Evolutionary conservation across 2,797 vertebrate species (phyloP).

Genomic region (Melanotaenia boesemani): DNA sequence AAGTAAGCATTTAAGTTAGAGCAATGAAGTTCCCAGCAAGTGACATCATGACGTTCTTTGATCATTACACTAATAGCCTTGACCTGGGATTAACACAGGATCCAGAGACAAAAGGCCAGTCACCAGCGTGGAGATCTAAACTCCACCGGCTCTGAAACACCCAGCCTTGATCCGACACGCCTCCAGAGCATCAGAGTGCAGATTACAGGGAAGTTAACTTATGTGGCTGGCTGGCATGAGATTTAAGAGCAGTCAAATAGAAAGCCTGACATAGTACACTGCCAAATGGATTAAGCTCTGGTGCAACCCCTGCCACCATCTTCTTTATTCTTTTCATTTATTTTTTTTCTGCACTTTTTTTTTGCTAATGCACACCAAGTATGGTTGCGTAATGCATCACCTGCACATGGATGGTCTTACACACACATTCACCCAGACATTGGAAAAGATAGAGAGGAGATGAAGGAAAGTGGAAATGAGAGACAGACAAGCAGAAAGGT

Average conservation of each 20-base stretch:
- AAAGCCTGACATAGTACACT: constrained; percentile 66
- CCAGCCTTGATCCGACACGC: constrained; percentile 61
- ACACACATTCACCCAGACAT: constrained; percentile 24
- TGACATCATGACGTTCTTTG: constrained; percentile 47
- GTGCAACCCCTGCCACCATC: constrained; percentile 9
- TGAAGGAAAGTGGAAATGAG: neutral
- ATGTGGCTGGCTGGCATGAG: constrained; percentile 69
- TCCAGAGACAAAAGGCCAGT: constrained; percentile 48
- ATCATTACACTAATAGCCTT: constrained; percentile 63
- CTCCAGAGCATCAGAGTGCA: constrained; percentile 60
- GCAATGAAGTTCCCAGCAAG: constrained; percentile 19
- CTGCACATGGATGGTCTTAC: constrained; percentile 32
- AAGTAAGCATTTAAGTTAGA: constrained; percentile 5
- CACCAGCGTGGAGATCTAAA: constrained; percentile 26
- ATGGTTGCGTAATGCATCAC: constrained; percentile 44
- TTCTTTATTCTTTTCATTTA: constrained; percentile 26
- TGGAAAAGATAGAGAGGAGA: constrained; percentile 19
- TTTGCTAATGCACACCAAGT: constrained; percentile 18
- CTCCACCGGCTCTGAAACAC: constrained; percentile 43
- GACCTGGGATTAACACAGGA: constrained; percentile 59
- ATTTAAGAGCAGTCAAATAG: constrained; percentile 75
- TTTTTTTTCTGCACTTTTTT: constrained; percentile 12
- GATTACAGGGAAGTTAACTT: constrained; percentile 69
- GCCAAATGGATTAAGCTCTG: constrained; percentile 72
- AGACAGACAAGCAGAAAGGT: constrained; percentile 25